Evolutionary conservation across 2,113 vertebrate genomes (phyloP).

Genomic region (Castor canadensis): DNA sequence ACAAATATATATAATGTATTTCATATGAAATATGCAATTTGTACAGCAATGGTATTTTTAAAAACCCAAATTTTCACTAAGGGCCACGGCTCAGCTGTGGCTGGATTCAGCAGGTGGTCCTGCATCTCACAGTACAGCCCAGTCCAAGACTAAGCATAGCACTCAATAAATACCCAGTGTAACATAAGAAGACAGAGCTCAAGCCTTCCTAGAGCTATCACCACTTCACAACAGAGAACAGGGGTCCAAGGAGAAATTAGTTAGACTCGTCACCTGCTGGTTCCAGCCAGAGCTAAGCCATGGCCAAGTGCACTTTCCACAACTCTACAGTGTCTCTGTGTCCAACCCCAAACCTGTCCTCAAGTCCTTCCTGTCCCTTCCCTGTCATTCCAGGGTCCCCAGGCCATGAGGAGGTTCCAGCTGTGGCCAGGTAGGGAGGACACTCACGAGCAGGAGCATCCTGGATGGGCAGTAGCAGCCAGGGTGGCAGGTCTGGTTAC

Average conservation of each 20-base stretch:
- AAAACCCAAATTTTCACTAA: not conserved
- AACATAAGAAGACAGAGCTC: rapidly evolving
- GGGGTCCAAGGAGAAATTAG: not conserved
- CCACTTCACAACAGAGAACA: not conserved
- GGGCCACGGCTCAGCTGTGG: not conserved
- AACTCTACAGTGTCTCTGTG: not conserved
- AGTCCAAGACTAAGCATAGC: not conserved
- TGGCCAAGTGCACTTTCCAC: not conserved
- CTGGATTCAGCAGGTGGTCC: not conserved
- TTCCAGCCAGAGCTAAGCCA: not conserved
- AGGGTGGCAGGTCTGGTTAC: constrained; percentile 82
- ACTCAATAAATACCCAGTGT: not conserved
- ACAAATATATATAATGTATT: not conserved
- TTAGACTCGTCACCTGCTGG: not conserved
- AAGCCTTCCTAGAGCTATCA: not conserved
- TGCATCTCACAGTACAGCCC: not conserved
- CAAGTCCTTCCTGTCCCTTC: not conserved
- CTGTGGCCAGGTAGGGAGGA: not conserved
- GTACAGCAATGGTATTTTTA: not conserved
- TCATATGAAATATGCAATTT: too few relatives aligned
- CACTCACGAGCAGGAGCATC: constrained; percentile 85
- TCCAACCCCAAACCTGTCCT: not conserved
- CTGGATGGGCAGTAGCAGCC: constrained; percentile 89
- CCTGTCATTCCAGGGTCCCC: not conserved
- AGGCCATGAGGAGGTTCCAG: not conserved